Evolutionary conservation across 2,888 invertebrate genomes (phyloP), one percentile per base, ranked within the genome.

Genomic region (Oxytorus armatus): DNA sequence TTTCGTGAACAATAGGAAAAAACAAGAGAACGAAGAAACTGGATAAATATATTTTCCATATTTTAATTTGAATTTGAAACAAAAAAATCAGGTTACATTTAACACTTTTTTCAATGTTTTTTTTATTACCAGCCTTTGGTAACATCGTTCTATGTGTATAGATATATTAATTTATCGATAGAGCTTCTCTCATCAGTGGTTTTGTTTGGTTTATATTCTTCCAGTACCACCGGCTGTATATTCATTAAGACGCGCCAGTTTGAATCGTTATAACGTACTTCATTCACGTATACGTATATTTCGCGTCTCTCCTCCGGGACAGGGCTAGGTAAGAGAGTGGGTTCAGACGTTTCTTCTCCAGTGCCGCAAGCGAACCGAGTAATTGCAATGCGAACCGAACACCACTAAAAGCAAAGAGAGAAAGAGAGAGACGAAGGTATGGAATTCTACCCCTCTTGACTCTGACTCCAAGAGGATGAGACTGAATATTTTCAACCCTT

Each of bases 211-310:
- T n/a, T 68, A 42, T 70, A 66, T 79, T 65, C 23, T 70, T 70
- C 75, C 23, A 51, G 49, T 66, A n/a, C 23, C 36, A 25, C 33
- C 33, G 59, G 42, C 61, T 47, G 36, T 61, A 61, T 65, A 75
- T 59, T 79, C 75, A 79, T 79, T 79, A 75, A 79, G 75, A 75
- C 55, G 47, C 79, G 55, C 55, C 55, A 33, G 74, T 79, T 72
- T 75, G 74, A 79, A 69, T 74, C 63, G 63, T 79, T 63, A 65
- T 75, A 65, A 69, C 51, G 65, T 65, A 53, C 66, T 73, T 73
- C 57, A 66, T 78, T 73, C 66, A 61, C 66, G 73, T 47, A 21
- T 69, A 75, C 49, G 16, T 69, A 42, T 33, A 44, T 65, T 53
- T 33, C 18, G 59, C 61, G 33, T 75, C 75, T 42, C 16, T 39